phyloP scores from a whole-genome alignment of 2,113 vertebrate genomes.

The Clarias batrachus region DNA sequence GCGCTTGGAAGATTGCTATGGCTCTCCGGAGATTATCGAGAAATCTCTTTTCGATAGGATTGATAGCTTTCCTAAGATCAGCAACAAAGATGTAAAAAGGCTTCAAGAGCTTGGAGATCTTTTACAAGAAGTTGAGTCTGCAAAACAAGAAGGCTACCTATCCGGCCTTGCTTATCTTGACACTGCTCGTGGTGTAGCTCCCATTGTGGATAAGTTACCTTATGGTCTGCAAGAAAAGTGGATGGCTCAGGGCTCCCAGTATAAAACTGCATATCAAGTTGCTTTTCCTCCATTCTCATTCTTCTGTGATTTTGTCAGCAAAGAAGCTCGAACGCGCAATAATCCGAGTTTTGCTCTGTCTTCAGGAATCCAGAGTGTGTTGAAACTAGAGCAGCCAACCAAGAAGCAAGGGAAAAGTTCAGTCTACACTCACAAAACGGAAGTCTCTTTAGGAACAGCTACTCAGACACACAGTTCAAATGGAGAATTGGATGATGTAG shows the following conservation, averaged over 20 bases:
- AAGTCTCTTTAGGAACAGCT: no score
- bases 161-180: neutral
- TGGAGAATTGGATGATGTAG: no score
- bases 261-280: no score
- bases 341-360: neutral
- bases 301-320: neutral
- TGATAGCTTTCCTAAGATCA: neutral
- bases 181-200: no score
- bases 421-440: no score
- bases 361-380: no score
- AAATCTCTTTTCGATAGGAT: neutral
- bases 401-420: no score
- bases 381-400: no score
- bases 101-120: neutral
- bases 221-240: no score
- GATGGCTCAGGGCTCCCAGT: no score
- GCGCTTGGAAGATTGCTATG: neutral
- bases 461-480: no score
- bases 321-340: neutral
- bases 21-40: neutral
- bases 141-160: neutral
- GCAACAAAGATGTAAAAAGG: neutral
- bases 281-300: neutral
- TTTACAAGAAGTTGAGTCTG: neutral
- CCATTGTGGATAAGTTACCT: no score